Percentiles rank a stretch among this genome's conserved stretches.
These are phyloP conservation scores for Actenoides hombroni DNA, from an alignment of 2,113 vertebrate genomes.

Conservation along the genomic window DNA sequence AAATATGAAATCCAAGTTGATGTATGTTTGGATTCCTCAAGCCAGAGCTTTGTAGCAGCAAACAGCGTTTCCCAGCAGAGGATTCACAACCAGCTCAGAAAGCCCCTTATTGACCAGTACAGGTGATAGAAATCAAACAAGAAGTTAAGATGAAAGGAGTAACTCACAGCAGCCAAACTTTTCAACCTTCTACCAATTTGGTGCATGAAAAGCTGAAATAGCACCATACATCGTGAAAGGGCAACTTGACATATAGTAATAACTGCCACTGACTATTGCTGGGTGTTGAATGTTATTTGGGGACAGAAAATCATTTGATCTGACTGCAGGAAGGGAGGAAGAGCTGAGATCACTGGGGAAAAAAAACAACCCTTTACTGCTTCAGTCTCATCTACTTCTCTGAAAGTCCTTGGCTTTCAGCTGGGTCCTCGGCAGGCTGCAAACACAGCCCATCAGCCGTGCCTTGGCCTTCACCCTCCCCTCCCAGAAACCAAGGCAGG, in stretches of 20 bases:
- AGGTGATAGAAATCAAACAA: background rate
- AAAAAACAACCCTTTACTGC: background rate
- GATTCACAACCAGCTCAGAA: background rate
- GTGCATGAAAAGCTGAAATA: background rate
- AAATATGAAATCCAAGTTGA: background rate
- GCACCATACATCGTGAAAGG: background rate
- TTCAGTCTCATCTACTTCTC: no score
- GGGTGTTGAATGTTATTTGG: no score
- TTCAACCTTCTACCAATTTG: background rate
- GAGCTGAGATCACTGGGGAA: background rate
- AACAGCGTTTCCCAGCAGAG: background rate
- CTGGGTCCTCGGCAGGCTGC: background rate
- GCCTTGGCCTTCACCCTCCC: background rate
- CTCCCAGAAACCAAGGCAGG: background rate
- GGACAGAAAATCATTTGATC: background rate
- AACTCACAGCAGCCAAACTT: background rate
- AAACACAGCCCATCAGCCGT: rapidly evolving
- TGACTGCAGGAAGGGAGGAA: background rate
- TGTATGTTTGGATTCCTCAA: background rate
- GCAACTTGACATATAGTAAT: background rate
- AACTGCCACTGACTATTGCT: no score
- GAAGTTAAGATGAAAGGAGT: background rate
- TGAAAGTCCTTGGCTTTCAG: background rate
- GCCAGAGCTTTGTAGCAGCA: rapidly evolving
- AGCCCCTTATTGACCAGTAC: background rate